Base-by-base conservation (phyloP, 2,797 vertebrate genomes). In the Taenioides sp. region DNA sequence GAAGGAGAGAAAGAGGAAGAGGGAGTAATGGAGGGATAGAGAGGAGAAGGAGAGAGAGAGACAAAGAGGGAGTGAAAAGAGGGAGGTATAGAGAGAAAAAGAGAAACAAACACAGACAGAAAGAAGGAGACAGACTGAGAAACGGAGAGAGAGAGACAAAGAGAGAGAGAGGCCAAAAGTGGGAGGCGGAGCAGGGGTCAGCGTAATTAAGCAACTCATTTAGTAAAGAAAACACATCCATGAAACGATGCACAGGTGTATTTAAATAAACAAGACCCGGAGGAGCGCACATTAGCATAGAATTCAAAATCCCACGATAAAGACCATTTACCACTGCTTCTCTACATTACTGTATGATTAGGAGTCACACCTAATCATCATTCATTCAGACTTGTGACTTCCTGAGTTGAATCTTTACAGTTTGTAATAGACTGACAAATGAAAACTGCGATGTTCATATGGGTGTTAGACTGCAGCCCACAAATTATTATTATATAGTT, bases 131-230 rank as follows among this genome's bases (percentile, higher is more conserved):
- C 5, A 34, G n/a, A 57, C 22, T 0, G 20, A 58, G 73, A 84
- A 66, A 69, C 55, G 55, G 74, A 58, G 73, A 79, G 64, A 76
- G 22, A 68, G 2, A 14, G 71, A 27, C 2, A 11, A 7, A 10
- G 9, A 55, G 52, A 22, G n/a, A 55, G 10, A 1, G 20, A 58
- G 74, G 12, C 9, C 4, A 22, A 7, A 1, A 60, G 74, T 79
- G 61, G 74, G 14, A 71, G 1, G 63, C 0, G 10, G 74, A 80
- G 81, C 84, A 77, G 73, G 65, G 85, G 86, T 91, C 84, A 86
- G 37, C 80, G 47, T 87, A 86, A 85, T 89, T 87, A 86, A 69
- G 76, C 65, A 74, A 70, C 75, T 82, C 69, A 86, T 82, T 88
- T 83, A 75, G 77, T 70, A 80, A 71, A 80, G 34, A 72, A 80